Evolutionary conservation across 1,140 invertebrate genomes (phyloP), one percentile per base, ranked within the genome.

Genomic region (Steinernema feltiae): DNA sequence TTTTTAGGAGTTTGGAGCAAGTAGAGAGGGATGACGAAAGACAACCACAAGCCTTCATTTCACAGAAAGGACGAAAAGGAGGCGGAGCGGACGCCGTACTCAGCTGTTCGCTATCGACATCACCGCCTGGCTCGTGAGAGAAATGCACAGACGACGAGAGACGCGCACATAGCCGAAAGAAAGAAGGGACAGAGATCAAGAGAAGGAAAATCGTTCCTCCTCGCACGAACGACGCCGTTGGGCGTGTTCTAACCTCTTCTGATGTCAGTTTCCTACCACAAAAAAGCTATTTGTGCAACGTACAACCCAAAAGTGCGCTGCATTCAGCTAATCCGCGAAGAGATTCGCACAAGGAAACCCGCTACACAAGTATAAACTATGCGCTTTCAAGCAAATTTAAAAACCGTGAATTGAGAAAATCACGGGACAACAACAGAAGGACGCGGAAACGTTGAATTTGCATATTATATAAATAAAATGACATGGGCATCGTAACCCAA

Each of bases 11-110:
- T n/a, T n/a, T n/a, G n/a, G n/a, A n/a, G n/a, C n/a, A n/a, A n/a
- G n/a, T n/a, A n/a, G 15, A 63, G 24, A 21, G 53, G 24, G 53
- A 63, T 3, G 53, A 63, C 7, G 53, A 63, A 27, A 27, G 41
- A 63, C 12, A 63, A 15, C 24, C 7, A 3, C 53, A 21, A 63
- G 53, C 53, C 7, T 3, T 27, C 53, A 21, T n/a, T 15, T 63
- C 53, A 63, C 12, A 27, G 53, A 63, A 63, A 63, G 53, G 53
- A 21, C 53, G 53, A 63, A 63, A 63, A 63, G 35, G 35, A 18
- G 35, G 35, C 7, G 35, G 35, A 41, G 35, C 35, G 35, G 35
- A 7, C 35, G 35, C 7, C 7, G 35, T 7, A 41, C 35, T 41
- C 35, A 41, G 35, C 35, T 41, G 35, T 41, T 41, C 18, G n/a